Evolutionary conservation across 2,888 invertebrate genomes (phyloP).

Genomic region (Megaustenia siamemsis): DNA sequence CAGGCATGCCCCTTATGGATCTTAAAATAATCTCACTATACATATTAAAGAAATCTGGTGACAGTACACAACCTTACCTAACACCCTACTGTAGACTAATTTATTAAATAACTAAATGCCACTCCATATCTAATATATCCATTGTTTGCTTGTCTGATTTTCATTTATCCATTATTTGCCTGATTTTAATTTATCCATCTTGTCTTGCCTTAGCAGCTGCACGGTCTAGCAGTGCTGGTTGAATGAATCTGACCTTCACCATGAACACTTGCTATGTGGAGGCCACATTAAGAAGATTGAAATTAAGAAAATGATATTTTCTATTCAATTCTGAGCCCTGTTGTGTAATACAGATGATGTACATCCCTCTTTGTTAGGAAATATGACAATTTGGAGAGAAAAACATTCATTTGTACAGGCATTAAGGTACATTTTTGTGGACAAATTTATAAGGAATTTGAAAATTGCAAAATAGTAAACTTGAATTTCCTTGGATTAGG

Average conservation of each 20-base stretch:
- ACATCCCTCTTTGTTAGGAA: slow-evolving; percentile 56
- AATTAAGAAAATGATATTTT: not conserved
- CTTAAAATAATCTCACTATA: no score
- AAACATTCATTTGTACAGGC: no score
- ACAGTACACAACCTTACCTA: no score
- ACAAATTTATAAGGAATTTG: not conserved
- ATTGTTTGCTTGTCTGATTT: not conserved
- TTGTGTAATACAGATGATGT: slow-evolving; percentile 60
- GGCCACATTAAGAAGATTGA: slow-evolving; percentile 60
- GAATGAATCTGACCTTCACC: slow-evolving; percentile 61
- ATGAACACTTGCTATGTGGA: slow-evolving; percentile 62
- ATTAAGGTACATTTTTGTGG: not conserved
- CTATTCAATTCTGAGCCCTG: slow-evolving; percentile 10
- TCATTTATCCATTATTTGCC: not conserved
- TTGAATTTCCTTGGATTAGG: slow-evolving; percentile 19
- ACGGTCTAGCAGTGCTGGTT: slow-evolving; percentile 62
- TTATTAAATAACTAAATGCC: no score
- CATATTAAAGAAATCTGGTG: no score
- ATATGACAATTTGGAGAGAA: no score
- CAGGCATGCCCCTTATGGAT: no score
- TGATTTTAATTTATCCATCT: not conserved
- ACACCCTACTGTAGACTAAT: no score
- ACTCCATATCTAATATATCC: no score
- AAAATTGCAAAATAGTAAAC: not conserved
- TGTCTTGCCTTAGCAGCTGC: slow-evolving; percentile 53